Conservation (phyloP, 1,140 invertebrate genomes). For the Danaus melanippus region DNA sequence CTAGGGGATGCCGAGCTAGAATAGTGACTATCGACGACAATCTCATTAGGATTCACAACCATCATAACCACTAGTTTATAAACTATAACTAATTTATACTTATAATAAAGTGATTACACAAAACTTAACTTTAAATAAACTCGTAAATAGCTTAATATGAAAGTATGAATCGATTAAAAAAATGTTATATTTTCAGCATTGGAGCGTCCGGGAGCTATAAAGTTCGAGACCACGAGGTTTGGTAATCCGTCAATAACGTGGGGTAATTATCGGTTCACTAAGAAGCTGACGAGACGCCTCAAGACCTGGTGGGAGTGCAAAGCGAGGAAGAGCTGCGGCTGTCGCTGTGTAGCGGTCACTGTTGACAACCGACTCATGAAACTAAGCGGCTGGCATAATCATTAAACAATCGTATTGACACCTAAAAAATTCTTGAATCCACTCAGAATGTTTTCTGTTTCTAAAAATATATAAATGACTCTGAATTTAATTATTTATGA, state of each 20-base stretch:
- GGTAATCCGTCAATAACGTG: conserved; percentile 54
- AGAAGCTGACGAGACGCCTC: conserved; percentile 39
- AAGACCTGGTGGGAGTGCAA: conserved; percentile 67
- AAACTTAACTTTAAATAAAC: no score
- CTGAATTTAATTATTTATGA: no score
- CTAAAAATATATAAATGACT: no score
- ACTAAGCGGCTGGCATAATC: conserved; percentile 58
- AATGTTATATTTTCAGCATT: conserved; percentile 16
- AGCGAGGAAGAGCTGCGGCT: conserved; percentile 40
- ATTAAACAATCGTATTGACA: conserved; percentile 21
- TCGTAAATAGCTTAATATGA: not conserved
- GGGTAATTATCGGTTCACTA: conserved; percentile 55
- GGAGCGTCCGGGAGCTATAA: conserved; percentile 21
- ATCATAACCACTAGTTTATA: conserved; percentile 13
- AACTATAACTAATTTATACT: no score
- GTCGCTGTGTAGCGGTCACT: conserved; percentile 50
- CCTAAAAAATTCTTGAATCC: no score
- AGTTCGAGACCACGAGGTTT: conserved; percentile 47
- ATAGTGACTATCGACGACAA: conserved; percentile 17
- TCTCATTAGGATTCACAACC: conserved; percentile 10
- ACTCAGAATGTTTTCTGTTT: no score
- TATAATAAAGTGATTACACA: no score
- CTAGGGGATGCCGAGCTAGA: conserved; percentile 20
- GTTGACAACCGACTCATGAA: conserved; percentile 45
- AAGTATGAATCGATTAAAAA: conserved; percentile 3